Conservation (phyloP, 2,888 invertebrate species). For the Micropterix aruncella region DNA sequence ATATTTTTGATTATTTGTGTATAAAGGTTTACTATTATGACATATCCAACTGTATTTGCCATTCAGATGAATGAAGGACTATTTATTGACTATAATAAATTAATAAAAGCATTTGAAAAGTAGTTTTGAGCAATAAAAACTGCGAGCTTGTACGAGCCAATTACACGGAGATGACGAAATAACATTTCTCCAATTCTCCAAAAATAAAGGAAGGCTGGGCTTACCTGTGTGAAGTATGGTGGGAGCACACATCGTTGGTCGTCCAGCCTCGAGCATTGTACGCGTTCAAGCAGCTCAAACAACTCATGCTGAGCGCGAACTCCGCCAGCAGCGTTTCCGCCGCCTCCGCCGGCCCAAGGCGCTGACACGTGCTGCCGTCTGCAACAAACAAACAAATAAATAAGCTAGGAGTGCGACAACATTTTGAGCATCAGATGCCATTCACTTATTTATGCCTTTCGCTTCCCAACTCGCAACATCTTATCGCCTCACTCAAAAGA, state of each 20-base stretch:
- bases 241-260: slow-evolving; percentile 96
- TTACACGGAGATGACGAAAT: slow-evolving; percentile 5
- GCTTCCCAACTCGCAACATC: too few species aligned
- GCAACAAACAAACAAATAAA: slow-evolving; percentile 17
- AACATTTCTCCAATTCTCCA: slow-evolving; percentile 4
- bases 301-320: slow-evolving; percentile 58
- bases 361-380: slow-evolving; percentile 55
- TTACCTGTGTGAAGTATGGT: slow-evolving; percentile 79
- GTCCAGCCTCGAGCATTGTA: slow-evolving; percentile 88
- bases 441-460: too few species aligned
- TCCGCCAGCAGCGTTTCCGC: slow-evolving; percentile 31
- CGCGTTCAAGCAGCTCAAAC: slow-evolving; percentile 86
- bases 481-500: too few species aligned
- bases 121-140: too few species aligned
- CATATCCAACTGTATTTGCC: too few species aligned
- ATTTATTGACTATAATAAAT: too few species aligned
- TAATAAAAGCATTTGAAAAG: too few species aligned
- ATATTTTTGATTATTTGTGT: too few species aligned
- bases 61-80: too few species aligned
- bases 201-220: slow-evolving; percentile 13
- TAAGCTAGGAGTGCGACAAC: too few species aligned
- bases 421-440: too few species aligned
- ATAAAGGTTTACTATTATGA: too few species aligned
- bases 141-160: slow-evolving; percentile 5
- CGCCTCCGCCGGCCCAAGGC: slow-evolving; percentile 24